Conservation (phyloP, 2,797 vertebrate species). For the Apogon talboti region DNA sequence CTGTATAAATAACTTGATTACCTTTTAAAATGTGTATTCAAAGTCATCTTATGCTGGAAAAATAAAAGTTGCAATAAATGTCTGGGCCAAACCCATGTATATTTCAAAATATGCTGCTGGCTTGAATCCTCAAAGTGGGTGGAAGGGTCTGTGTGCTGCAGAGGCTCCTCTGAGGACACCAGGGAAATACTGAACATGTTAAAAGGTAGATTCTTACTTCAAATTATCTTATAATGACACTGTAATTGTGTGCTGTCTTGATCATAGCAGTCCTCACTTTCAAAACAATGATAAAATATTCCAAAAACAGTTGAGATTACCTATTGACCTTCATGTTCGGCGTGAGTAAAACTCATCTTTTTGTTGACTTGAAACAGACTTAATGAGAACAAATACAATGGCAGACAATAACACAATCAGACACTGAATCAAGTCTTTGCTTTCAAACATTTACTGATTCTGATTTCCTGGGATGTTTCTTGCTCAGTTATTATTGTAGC, state of each 20-base stretch:
- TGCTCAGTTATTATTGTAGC: not conserved
- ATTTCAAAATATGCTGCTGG: constrained; percentile 17
- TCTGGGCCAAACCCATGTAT: constrained; percentile 29
- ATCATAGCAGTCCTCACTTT: too few species aligned
- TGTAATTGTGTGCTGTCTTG: too few species aligned
- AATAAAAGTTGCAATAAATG: constrained; percentile 74
- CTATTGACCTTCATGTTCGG: not conserved
- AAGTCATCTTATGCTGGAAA: constrained; percentile 69
- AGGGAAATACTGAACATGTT: not conserved
- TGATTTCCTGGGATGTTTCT: too few species aligned
- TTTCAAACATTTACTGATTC: not conserved
- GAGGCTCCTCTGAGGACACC: not conserved
- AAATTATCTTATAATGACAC: not conserved
- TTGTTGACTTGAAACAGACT: not conserved
- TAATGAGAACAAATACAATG: not conserved
- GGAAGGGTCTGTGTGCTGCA: not conserved
- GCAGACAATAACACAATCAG: not conserved
- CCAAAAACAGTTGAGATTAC: too few species aligned
- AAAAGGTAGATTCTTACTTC: not conserved
- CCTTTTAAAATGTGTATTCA: constrained; percentile 56
- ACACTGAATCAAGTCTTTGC: not conserved
- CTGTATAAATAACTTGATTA: constrained; percentile 62
- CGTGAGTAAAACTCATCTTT: not conserved
- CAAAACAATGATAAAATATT: too few species aligned
- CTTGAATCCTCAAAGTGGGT: not conserved